A percentile compares a stretch with the other conserved stretches of the same genome.
Conservation (phyloP, 2,113 vertebrate genomes). For the Syngnathus scovelli region DNA sequence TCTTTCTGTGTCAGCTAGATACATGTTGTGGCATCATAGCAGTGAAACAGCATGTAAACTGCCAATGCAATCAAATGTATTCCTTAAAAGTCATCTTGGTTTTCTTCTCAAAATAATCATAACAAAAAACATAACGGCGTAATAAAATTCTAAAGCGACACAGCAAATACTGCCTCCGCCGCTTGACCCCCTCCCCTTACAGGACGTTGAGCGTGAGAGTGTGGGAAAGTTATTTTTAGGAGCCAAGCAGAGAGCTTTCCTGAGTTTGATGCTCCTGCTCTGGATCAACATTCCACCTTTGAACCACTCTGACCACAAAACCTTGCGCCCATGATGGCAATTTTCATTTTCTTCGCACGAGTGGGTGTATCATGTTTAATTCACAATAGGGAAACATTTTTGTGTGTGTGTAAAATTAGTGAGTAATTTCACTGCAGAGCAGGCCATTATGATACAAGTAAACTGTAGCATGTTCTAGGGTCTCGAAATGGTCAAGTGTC, state of each 20-base stretch:
- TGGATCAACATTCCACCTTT: constrained; percentile 78
- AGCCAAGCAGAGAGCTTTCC: constrained; percentile 66
- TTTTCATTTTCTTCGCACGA: constrained; percentile 41
- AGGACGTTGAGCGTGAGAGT: constrained; percentile 59
- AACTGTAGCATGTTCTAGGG: not conserved
- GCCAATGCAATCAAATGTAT: not conserved
- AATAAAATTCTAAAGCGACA: not conserved
- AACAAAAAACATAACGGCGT: not conserved
- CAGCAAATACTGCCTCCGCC: not conserved
- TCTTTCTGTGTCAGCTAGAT: not conserved
- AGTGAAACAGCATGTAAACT: not conserved
- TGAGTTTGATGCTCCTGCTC: constrained; percentile 67
- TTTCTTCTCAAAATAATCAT: not conserved
- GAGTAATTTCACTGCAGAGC: not conserved
- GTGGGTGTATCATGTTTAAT: constrained; percentile 10
- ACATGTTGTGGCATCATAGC: not conserved
- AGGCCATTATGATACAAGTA: not conserved
- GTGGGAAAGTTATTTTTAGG: constrained; percentile 79
- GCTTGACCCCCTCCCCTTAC: constrained; percentile 35
- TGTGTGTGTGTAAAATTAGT: not conserved
- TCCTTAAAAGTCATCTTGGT: not conserved
- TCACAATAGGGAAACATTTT: constrained; percentile 10
- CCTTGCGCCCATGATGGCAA: constrained; percentile 59
- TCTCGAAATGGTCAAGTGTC: not conserved
- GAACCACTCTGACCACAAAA: constrained; percentile 55